Percentiles rank a stretch among this genome's conserved stretches.
Evolutionary conservation across 2,797 vertebrate species (phyloP).

Genomic region (Mormyrus proboscirostris): DNA sequence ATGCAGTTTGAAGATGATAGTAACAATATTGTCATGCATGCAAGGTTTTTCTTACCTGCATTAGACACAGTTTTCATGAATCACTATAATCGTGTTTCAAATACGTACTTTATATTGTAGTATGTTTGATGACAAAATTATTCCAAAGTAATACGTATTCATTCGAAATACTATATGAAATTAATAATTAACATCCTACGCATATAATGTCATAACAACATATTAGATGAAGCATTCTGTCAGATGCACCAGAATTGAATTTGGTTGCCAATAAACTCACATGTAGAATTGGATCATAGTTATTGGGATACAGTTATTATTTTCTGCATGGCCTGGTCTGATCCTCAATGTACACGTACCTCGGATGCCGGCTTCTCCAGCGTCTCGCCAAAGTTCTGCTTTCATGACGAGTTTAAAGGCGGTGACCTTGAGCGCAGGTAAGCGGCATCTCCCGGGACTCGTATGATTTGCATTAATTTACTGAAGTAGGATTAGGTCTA

Average conservation of each 20-base stretch:
- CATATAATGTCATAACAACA: background rate
- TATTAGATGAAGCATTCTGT: background rate
- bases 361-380: background rate
- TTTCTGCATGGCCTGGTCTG: background rate
- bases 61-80: background rate
- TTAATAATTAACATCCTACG: background rate
- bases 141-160: background rate
- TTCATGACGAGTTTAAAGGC: slow-evolving; percentile 35
- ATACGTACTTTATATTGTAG: background rate
- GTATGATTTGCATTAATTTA: slow-evolving; percentile 9
- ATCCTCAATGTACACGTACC: background rate
- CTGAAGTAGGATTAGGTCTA: slow-evolving; percentile 31
- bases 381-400: background rate
- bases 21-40: background rate
- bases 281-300: background rate
- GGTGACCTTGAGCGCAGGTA: slow-evolving; percentile 51
- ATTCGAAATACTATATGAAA: background rate
- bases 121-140: background rate
- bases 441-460: slow-evolving; percentile 22
- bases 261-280: background rate
- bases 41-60: background rate
- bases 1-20: background rate
- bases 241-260: background rate
- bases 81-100: background rate
- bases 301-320: background rate